These are phyloP conservation scores for Amiota communis DNA, from an alignment of 2,888 invertebrate genomes.

Conservation along the genomic window DNA sequence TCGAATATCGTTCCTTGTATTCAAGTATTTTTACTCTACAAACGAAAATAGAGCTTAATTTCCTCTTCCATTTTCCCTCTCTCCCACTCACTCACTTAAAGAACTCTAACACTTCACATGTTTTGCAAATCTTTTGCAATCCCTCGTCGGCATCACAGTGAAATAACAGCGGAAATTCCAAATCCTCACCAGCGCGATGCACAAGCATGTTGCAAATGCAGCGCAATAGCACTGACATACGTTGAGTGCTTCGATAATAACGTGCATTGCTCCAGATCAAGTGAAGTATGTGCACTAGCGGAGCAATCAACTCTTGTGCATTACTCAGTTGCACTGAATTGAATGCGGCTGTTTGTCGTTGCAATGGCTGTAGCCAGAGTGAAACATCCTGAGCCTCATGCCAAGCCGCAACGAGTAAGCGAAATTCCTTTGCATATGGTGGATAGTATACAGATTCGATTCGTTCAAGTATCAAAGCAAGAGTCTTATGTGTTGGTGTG, in stretches of 20 bases:
- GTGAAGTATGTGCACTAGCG: slow-evolving; percentile 88
- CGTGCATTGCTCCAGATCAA: slow-evolving; percentile 89
- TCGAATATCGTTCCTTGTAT: slow-evolving; percentile 65
- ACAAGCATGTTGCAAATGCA: slow-evolving; percentile 90
- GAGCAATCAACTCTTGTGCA: slow-evolving; percentile 76
- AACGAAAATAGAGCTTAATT: not conserved
- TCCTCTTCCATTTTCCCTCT: not conserved
- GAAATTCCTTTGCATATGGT: slow-evolving; percentile 85
- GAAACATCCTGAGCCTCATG: slow-evolving; percentile 90
- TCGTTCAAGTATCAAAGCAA: slow-evolving; percentile 85
- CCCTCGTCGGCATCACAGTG: slow-evolving; percentile 87
- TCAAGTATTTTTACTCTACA: slow-evolving; percentile 61
- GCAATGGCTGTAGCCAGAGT: slow-evolving; percentile 84
- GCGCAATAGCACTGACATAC: slow-evolving; percentile 82
- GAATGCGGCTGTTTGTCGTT: slow-evolving; percentile 74
- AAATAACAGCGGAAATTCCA: slow-evolving; percentile 87
- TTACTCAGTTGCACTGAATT: slow-evolving; percentile 83
- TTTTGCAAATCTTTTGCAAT: slow-evolving; percentile 77
- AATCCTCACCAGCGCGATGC: slow-evolving; percentile 81
- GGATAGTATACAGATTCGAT: slow-evolving; percentile 86
- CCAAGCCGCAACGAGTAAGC: slow-evolving; percentile 82
- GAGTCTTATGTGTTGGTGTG: slow-evolving; percentile 85
- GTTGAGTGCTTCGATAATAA: slow-evolving; percentile 80
- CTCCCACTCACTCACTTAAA: slow-evolving; percentile 75
- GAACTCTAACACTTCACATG: slow-evolving; percentile 75